These are phyloP conservation scores for Melieria picta DNA, from an alignment of 2,888 invertebrate genomes.

Conservation along the genomic window DNA sequence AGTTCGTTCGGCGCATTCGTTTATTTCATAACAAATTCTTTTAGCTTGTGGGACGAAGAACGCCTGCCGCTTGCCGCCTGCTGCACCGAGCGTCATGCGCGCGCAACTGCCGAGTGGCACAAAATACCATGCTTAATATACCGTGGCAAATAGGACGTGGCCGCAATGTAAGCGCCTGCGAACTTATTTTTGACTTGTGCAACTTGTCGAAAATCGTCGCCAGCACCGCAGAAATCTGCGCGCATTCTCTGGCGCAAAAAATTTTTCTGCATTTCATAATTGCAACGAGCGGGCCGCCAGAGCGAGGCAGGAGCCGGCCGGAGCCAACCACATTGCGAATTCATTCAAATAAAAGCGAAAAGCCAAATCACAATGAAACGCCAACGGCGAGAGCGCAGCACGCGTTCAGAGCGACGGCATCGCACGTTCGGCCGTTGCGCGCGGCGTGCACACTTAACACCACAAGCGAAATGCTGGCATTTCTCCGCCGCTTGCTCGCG, in stretches of 20 bases:
- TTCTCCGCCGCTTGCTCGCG: constrained; percentile 8
- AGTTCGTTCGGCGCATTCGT: no score
- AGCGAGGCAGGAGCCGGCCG: no score
- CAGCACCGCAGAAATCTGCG: neutral
- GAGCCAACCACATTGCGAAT: neutral
- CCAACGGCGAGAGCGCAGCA: no score
- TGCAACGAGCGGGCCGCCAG: no score
- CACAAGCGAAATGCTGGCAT: neutral
- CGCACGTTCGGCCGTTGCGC: no score
- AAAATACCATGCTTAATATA: constrained; percentile 24
- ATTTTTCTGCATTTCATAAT: neutral
- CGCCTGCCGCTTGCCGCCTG: neutral
- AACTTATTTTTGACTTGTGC: constrained; percentile 25
- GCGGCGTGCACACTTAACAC: neutral
- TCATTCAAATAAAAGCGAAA: no score
- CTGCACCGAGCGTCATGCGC: no score
- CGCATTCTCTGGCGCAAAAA: neutral
- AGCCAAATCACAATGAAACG: no score
- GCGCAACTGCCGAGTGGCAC: constrained; percentile 10
- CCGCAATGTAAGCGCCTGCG: constrained; percentile 20
- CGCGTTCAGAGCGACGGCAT: no score
- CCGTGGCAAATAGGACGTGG: constrained; percentile 21
- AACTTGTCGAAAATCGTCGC: constrained; percentile 17
- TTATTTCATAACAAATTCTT: no score
- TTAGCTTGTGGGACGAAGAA: neutral